Conservation (phyloP, 1,140 invertebrate genomes). For the Saxidomus purpurata region DNA sequence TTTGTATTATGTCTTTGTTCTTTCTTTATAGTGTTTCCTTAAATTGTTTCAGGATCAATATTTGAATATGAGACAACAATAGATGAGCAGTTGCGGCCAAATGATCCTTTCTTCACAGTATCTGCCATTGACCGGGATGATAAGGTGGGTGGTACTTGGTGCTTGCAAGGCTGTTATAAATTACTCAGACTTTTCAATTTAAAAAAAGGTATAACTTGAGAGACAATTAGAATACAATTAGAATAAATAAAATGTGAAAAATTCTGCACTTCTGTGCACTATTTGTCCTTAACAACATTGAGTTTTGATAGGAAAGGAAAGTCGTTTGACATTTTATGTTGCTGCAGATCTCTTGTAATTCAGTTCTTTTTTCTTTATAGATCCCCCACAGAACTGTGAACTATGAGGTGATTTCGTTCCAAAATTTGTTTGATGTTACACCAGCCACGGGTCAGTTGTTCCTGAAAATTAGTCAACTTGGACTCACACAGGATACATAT, state of each 20-base stretch:
- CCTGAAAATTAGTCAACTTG: slow-evolving; percentile 7
- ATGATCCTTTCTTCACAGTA: slow-evolving; percentile 12
- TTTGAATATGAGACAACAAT: slow-evolving; percentile 31
- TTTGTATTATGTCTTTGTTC: too few species aligned
- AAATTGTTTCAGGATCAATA: slow-evolving; percentile 23
- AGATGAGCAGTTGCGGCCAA: background rate
- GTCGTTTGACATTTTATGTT: too few species aligned
- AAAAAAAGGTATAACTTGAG: too few species aligned
- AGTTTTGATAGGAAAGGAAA: too few species aligned
- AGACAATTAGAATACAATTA: too few species aligned
- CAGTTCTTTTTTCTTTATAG: slow-evolving; percentile 39
- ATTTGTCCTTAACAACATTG: too few species aligned
- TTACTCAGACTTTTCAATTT: too few species aligned
- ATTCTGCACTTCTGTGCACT: too few species aligned
- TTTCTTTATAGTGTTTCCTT: too few species aligned
- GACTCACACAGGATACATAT: slow-evolving; percentile 6
- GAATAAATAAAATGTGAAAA: too few species aligned
- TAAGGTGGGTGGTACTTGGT: slow-evolving; percentile 22
- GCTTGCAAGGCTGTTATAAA: too few species aligned
- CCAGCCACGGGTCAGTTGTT: slow-evolving; percentile 14
- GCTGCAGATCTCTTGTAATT: too few species aligned
- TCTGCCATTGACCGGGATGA: slow-evolving; percentile 11
- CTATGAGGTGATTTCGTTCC: slow-evolving; percentile 4
- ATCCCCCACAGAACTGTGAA: slow-evolving; percentile 26
- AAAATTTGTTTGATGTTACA: slow-evolving; percentile 5